phyloP scores from a whole-genome alignment of 2,797 vertebrate species.

The Sebastes itinus region DNA sequence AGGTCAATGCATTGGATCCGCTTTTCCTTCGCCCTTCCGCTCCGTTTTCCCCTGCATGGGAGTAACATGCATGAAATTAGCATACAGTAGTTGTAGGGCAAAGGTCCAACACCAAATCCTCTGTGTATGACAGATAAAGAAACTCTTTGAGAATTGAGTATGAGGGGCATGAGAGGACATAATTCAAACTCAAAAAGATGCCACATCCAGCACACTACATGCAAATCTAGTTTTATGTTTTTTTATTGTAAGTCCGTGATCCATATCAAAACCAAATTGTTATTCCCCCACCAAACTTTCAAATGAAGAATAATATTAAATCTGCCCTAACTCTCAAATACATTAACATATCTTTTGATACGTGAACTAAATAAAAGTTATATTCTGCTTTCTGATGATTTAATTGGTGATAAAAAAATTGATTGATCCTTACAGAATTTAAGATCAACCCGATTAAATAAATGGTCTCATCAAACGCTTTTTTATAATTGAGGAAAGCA shows the following conservation, averaged over 20 bases:
- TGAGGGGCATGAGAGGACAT: background rate
- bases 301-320: background rate
- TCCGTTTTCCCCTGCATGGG: background rate
- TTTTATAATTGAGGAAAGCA: background rate
- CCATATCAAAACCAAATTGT: background rate
- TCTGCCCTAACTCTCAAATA: background rate
- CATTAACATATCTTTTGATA: background rate
- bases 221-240: background rate
- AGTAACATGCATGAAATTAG: slow-evolving; percentile 54
- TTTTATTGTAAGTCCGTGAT: background rate
- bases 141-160: background rate
- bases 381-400: background rate
- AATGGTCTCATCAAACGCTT: background rate
- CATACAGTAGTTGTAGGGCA: slow-evolving; percentile 17
- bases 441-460: background rate
- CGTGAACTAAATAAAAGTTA: too few relatives aligned
- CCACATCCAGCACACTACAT: background rate
- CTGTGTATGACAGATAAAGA: slow-evolving; percentile 28
- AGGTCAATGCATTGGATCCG: slow-evolving; percentile 25
- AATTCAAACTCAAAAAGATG: background rate
- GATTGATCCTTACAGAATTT: background rate
- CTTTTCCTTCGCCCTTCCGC: background rate
- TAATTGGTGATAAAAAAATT: background rate
- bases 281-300: background rate
- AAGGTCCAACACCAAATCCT: slow-evolving; percentile 32